A percentile compares a stretch with the other conserved stretches of the same genome.
phyloP scores from a whole-genome alignment of 2,113 vertebrate genomes.

The Promerops cafer region DNA sequence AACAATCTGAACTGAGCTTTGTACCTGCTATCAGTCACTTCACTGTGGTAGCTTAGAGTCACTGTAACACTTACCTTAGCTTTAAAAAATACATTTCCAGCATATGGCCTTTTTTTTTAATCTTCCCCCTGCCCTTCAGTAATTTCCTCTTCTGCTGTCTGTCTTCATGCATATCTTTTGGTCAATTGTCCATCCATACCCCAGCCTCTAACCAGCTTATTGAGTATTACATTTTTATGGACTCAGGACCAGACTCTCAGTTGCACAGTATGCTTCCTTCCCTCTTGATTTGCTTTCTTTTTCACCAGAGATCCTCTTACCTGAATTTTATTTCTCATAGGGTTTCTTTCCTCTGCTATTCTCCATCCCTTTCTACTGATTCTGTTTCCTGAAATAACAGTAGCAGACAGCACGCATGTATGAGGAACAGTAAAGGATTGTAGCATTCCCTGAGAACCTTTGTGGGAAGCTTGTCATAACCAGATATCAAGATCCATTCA shows the following conservation, averaged over 20 bases:
- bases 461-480: background rate
- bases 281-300: background rate
- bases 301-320: background rate
- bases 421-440: background rate
- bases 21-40: background rate
- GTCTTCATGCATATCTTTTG: background rate
- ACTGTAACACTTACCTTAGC: background rate
- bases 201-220: background rate
- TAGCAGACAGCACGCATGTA: fast-evolving
- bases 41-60: background rate
- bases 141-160: background rate
- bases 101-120: too few species aligned
- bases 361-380: background rate
- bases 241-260: background rate
- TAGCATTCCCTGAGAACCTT: background rate
- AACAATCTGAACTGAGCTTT: background rate
- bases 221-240: background rate
- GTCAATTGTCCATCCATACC: background rate
- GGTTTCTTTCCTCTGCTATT: background rate
- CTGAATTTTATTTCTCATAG: background rate
- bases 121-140: background rate
- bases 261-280: background rate
- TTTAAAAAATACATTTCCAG: background rate
- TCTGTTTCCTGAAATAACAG: background rate
- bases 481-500: background rate